Conservation (phyloP, 2,797 vertebrate genomes). For the Spea hammondii region DNA sequence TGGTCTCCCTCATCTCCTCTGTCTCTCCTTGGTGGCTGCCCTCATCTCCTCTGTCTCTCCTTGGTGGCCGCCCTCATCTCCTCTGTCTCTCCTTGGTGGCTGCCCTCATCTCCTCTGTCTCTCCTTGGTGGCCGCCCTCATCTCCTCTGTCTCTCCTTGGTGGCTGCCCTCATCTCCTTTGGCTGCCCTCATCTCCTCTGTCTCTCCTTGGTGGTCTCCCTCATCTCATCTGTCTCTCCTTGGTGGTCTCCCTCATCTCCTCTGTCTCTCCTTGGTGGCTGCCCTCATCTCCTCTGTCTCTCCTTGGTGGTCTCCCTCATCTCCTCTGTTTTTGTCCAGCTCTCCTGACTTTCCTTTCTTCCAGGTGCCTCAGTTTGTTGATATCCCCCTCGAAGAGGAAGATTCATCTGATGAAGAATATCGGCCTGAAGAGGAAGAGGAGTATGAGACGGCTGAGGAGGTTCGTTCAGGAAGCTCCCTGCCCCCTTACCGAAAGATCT, state of each 20-base stretch:
- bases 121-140: not conserved
- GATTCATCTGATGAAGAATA: constrained; percentile 96
- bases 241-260: not conserved
- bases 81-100: too few relatives aligned
- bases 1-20: too few relatives aligned
- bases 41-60: not conserved
- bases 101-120: not conserved
- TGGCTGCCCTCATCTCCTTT: too few relatives aligned
- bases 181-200: not conserved
- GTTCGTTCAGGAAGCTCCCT: constrained; percentile 58
- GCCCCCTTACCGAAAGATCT: not conserved
- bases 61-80: not conserved
- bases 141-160: too few relatives aligned
- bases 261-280: too few relatives aligned
- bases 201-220: not conserved
- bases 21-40: not conserved
- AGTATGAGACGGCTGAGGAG: constrained; percentile 89
- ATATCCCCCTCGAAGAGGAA: constrained; percentile 89
- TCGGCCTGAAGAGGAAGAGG: constrained; percentile 88
- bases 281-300: not conserved
- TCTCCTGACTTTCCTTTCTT: not conserved
- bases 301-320: not conserved
- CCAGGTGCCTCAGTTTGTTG: constrained; percentile 89
- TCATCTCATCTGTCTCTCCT: not conserved
- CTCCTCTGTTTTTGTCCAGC: too few relatives aligned